Base-by-base conservation (phyloP, 1,140 invertebrate species). In the Notospermus geniculatus region DNA sequence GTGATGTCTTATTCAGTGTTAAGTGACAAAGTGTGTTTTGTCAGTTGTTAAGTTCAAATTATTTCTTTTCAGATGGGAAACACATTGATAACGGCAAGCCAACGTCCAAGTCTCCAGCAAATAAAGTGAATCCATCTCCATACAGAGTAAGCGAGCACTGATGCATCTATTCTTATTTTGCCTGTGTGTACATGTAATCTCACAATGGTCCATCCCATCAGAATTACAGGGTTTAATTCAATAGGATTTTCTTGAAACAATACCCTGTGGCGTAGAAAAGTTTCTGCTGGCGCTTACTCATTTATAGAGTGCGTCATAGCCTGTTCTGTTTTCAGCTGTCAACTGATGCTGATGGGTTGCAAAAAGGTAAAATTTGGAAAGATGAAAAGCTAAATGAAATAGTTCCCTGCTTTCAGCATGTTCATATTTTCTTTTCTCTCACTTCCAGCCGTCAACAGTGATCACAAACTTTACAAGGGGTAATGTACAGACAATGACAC, bases 401-500 rank as follows among this genome's bases (percentile, higher is more conserved):
- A n/a, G n/a, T n/a, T n/a, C n/a, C 32, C 32, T 36, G 32, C 4
- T 7, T 36, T 36, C 15, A 36, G 15, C 32, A 15, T 7, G 4
- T 36, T 50, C 9, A 50, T 7, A 19, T 50, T 50, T 23, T 19
- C 4, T 9, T 23, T 46, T 19, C 28, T 55, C 29, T 57, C 39
- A 32, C 36, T 63, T 71, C n/a, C 62, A 75, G 73, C 73, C 73
- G 17, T 70, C 71, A 19, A 89, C 87, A n/a, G 82, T 89, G 27
- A 81, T 89, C 45, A 88, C 88, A 22, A 89, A 89, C 77, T 76
- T 89, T 52, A 87, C 88, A 80, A 79, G 88, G 71, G 87, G 88
- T 15, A 89, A 89, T 70, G 86, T 87, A 4, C 86, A 87, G 71
- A 87, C 87, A 17, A 73, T 76, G 62, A 80, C 76, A 50, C 70